These are phyloP conservation scores for Eretmocerus hayati DNA, from an alignment of 2,888 invertebrate species.

Conservation along the genomic window DNA sequence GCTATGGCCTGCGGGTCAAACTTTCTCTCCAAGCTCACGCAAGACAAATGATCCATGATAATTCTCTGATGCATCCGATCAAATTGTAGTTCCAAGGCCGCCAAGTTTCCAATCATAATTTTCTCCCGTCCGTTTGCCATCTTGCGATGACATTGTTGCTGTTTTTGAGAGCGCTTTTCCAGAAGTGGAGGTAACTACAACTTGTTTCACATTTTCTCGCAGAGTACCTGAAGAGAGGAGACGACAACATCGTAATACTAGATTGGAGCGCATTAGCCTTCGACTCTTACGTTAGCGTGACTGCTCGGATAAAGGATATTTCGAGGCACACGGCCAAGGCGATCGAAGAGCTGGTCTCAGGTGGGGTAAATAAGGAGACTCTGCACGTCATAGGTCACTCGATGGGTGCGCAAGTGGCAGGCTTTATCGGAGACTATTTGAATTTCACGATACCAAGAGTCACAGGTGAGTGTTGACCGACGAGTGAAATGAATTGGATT, in stretches of 20 bases:
- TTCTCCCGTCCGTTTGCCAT: too few relatives aligned
- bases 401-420: conserved; percentile 33
- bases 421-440: conserved; percentile 25
- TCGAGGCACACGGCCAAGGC: conserved; percentile 23
- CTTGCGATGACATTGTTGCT: too few relatives aligned
- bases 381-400: conserved; percentile 35
- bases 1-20: too few relatives aligned
- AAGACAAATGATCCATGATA: too few relatives aligned
- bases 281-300: conserved; percentile 24
- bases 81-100: too few relatives aligned
- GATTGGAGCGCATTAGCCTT: conserved; percentile 34
- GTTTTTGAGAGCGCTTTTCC: too few relatives aligned
- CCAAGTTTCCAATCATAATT: too few relatives aligned
- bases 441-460: conserved; percentile 26
- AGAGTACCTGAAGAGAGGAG: conserved; percentile 30
- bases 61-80: too few relatives aligned
- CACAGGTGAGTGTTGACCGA: conserved; percentile 28
- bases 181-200: too few relatives aligned
- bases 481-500: too few relatives aligned
- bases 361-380: conserved; percentile 23
- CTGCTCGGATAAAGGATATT: conserved; percentile 16
- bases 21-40: too few relatives aligned
- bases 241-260: conserved; percentile 30
- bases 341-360: conserved; percentile 21
- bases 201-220: neutral